phyloP scores from a whole-genome alignment of 2,888 invertebrate genomes.

The Strigamia transsilvanica region DNA sequence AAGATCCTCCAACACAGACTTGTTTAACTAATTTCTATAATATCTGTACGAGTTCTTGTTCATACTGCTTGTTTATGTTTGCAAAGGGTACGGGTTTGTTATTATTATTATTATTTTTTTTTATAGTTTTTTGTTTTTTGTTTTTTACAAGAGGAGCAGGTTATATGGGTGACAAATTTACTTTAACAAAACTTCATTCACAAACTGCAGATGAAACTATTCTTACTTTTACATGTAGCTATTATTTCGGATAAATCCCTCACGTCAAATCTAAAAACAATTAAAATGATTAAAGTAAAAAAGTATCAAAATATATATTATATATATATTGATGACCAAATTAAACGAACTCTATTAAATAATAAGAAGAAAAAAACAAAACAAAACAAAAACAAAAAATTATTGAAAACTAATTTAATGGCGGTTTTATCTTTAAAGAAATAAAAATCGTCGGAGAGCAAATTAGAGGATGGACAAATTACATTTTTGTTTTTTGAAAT shows the following conservation, averaged over 20 bases:
- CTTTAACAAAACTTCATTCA: slow-evolving; percentile 14
- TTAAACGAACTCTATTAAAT: not conserved
- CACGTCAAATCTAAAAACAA: not conserved
- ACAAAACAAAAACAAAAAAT: not conserved
- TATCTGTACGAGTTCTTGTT: slow-evolving; percentile 33
- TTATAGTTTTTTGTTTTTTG: slow-evolving; percentile 24
- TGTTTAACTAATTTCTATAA: slow-evolving; percentile 22
- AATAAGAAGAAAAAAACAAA: not conserved
- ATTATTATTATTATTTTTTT: slow-evolving; percentile 34
- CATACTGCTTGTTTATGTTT: slow-evolving; percentile 3
- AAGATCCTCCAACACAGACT: slow-evolving; percentile 14
- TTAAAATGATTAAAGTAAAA: not conserved
- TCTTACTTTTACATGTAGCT: slow-evolving; percentile 20
- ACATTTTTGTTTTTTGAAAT: not conserved
- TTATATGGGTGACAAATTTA: slow-evolving; percentile 20
- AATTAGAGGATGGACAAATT: not conserved
- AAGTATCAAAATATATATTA: slow-evolving; percentile 2
- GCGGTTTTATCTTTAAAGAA: not conserved
- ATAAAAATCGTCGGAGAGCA: not conserved
- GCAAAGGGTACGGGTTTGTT: not conserved
- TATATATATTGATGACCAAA: slow-evolving; percentile 19
- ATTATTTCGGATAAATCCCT: not conserved
- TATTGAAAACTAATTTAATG: slow-evolving; percentile 15
- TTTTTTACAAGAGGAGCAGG: slow-evolving; percentile 37
- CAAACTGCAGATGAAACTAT: slow-evolving; percentile 20